These are phyloP conservation scores for Sapajus apella DNA, from an alignment of 2,113 vertebrate genomes.

Conservation along the genomic window DNA sequence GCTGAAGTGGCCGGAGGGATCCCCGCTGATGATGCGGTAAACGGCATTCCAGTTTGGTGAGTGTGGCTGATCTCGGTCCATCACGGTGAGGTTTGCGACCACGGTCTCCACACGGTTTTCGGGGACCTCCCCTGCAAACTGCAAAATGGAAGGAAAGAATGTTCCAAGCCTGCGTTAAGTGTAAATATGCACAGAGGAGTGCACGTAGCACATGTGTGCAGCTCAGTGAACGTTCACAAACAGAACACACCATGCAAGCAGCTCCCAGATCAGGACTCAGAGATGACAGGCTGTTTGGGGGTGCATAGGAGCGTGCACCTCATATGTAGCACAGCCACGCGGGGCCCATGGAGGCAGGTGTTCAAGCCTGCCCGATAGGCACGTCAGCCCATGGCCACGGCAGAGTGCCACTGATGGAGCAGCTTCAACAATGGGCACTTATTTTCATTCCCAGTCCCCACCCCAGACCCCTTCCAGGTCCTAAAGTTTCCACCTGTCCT, in stretches of 20 bases:
- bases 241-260: background rate
- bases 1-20: slow-evolving; percentile 92
- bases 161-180: background rate
- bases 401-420: background rate
- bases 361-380: too few species aligned
- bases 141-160: background rate
- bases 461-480: background rate
- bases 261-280: background rate
- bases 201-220: fast-evolving
- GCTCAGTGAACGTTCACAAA: background rate
- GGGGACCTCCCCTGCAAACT: slow-evolving; percentile 94
- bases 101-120: slow-evolving; percentile 93
- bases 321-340: fast-evolving
- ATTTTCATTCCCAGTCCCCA: background rate
- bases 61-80: slow-evolving; percentile 94
- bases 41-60: slow-evolving; percentile 96
- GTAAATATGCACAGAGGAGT: background rate
- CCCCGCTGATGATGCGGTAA: slow-evolving; percentile 95
- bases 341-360: too few species aligned
- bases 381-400: fast-evolving
- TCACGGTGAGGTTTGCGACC: slow-evolving; percentile 94
- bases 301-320: background rate
- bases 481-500: background rate
- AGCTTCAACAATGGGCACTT: background rate
- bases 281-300: background rate